Evolutionary conservation across 2,888 invertebrate species (phyloP).

Genomic region (Opisthograptis luteolata): DNA sequence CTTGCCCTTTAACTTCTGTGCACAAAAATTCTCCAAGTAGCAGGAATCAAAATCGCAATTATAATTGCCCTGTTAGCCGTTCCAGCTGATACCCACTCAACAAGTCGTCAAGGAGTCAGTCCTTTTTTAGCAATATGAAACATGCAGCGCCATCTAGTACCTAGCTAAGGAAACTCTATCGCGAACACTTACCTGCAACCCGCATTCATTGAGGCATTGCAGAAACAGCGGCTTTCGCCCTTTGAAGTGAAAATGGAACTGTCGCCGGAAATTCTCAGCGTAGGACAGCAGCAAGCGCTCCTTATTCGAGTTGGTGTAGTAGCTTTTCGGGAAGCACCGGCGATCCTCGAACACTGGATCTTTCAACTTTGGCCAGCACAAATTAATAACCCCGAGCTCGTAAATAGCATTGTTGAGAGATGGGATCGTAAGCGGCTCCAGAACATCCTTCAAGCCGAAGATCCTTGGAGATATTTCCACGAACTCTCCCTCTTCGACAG

Average conservation of each 20-base stretch:
- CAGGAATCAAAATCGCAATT: too few species aligned
- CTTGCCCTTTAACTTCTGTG: too few species aligned
- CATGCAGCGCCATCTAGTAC: constrained; percentile 40
- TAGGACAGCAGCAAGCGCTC: constrained; percentile 89
- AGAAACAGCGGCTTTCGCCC: constrained; percentile 87
- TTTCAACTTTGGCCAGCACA: constrained; percentile 86
- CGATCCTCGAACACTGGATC: constrained; percentile 84
- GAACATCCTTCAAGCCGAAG: constrained; percentile 60
- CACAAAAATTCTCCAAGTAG: too few species aligned
- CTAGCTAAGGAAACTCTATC: background rate
- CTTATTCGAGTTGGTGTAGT: constrained; percentile 87
- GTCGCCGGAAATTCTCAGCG: constrained; percentile 91
- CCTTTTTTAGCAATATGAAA: too few species aligned
- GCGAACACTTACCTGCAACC: constrained; percentile 86
- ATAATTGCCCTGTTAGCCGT: too few species aligned
- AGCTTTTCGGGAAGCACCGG: constrained; percentile 86
- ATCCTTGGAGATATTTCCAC: constrained; percentile 69
- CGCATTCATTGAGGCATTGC: constrained; percentile 90
- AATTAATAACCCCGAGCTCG: constrained; percentile 85
- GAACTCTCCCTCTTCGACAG: constrained; percentile 57
- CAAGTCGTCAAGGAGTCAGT: too few species aligned
- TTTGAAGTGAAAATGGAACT: constrained; percentile 83
- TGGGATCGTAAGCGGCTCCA: constrained; percentile 73
- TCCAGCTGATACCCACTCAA: too few species aligned
- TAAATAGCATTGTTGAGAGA: constrained; percentile 85